phyloP scores from a whole-genome alignment of 2,888 invertebrate species.

The Villa cingulata region DNA sequence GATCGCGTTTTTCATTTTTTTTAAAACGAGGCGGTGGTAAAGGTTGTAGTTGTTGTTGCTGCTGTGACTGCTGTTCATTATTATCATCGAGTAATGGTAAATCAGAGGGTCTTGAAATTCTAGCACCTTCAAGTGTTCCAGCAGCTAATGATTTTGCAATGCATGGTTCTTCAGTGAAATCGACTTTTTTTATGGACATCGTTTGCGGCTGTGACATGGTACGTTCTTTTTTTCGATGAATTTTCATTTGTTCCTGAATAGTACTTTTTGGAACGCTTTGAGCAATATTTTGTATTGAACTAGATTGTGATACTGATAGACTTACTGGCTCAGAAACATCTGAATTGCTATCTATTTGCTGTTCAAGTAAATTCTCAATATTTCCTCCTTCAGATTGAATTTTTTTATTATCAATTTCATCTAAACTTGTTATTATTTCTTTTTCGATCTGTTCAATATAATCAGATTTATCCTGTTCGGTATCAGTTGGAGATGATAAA shows the following conservation, averaged over 20 bases:
- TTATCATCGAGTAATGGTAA: conserved; percentile 42
- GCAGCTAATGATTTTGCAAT: conserved; percentile 18
- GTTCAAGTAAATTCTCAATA: conserved; percentile 13
- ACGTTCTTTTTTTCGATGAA: conserved; percentile 17
- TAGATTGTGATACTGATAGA: conserved; percentile 16
- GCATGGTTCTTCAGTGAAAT: conserved; percentile 28
- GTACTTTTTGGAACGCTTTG: conserved; percentile 15
- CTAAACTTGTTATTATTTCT: conserved; percentile 18
- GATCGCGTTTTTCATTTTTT: conserved; percentile 46
- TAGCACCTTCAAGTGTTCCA: conserved; percentile 24
- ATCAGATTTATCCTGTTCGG: conserved; percentile 24
- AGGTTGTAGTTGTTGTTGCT: conserved; percentile 31
- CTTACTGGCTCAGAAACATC: conserved; percentile 18
- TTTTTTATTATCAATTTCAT: conserved; percentile 17
- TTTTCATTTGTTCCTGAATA: conserved; percentile 13
- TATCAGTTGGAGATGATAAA: conserved; percentile 18
- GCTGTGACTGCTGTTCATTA: conserved; percentile 9
- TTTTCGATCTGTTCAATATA: conserved; percentile 20
- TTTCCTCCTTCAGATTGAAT: conserved; percentile 8
- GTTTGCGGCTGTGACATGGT: conserved; percentile 22
- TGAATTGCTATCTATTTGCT: conserved; percentile 13
- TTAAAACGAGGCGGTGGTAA: conserved; percentile 43
- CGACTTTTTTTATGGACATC: conserved; percentile 24
- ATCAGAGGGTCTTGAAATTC: conserved; percentile 46
- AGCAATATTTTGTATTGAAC: conserved; percentile 17